Percentiles rank a stretch among this genome's conserved stretches.
phyloP scores from a whole-genome alignment of 2,888 invertebrate genomes.

The Onthophagus sagittarius region DNA sequence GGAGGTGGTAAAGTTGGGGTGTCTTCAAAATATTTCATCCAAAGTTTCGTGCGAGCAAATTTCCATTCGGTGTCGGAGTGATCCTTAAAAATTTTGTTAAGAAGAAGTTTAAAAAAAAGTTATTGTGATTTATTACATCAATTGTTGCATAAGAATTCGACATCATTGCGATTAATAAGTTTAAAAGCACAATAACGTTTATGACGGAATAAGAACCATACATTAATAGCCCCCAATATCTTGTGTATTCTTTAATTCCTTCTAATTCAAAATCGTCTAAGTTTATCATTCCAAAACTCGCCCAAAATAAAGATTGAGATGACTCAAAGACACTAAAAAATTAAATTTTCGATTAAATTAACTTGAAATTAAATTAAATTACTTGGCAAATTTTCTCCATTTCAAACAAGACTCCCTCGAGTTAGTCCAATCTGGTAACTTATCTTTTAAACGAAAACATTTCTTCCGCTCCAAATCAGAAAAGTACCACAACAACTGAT shows the following conservation, averaged over 20 bases:
- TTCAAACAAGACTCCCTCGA: constrained; percentile 76
- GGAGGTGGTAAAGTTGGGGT: constrained; percentile 88
- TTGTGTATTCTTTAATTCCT: constrained; percentile 84
- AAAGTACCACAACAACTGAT: constrained; percentile 94
- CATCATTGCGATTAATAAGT: constrained; percentile 97
- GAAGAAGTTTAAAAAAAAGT: too few species aligned
- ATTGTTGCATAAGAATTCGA: constrained; percentile 93
- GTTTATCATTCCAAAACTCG: constrained; percentile 90
- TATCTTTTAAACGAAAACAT: constrained; percentile 70
- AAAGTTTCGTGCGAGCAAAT: constrained; percentile 88
- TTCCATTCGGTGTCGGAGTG: constrained; percentile 96
- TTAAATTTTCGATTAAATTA: not conserved
- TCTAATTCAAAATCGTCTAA: constrained; percentile 82
- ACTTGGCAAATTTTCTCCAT: constrained; percentile 85
- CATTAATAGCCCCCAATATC: constrained; percentile 94
- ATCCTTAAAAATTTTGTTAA: too few species aligned
- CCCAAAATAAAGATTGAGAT: constrained; percentile 94
- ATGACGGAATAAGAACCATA: constrained; percentile 94
- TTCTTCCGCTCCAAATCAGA: constrained; percentile 79
- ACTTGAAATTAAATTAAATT: constrained; percentile 27
- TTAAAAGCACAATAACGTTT: constrained; percentile 89
- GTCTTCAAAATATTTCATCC: constrained; percentile 96
- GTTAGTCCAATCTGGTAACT: constrained; percentile 72
- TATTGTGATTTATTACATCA: constrained; percentile 73
- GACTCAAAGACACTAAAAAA: constrained; percentile 82